Evolutionary conservation across 2,888 invertebrate genomes (phyloP).

Genomic region (Nemotelus nigrinus): DNA sequence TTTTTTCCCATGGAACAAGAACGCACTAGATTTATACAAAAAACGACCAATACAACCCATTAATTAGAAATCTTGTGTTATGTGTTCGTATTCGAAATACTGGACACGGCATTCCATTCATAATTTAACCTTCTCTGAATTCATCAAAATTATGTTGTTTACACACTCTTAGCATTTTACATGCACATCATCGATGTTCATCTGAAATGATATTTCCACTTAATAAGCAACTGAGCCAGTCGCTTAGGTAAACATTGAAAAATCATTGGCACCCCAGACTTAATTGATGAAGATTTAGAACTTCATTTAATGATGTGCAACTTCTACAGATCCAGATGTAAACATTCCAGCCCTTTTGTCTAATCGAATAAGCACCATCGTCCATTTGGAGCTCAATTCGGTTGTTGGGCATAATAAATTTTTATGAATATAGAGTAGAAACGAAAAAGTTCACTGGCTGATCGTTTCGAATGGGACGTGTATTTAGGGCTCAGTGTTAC

Average conservation of each 20-base stretch:
- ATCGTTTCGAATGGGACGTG: not conserved
- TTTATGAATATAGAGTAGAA: conserved; percentile 9
- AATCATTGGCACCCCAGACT: not conserved
- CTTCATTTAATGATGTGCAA: conserved; percentile 39
- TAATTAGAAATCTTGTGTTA: no score
- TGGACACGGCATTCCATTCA: conserved; percentile 6
- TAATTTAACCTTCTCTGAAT: conserved; percentile 20
- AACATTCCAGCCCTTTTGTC: conserved; percentile 36
- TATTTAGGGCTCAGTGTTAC: not conserved
- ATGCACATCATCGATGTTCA: not conserved
- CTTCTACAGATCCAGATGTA: conserved; percentile 37
- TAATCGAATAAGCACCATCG: not conserved
- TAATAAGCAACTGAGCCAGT: not conserved
- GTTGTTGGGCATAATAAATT: conserved; percentile 19
- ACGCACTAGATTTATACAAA: no score
- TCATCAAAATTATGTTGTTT: conserved; percentile 24
- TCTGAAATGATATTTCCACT: not conserved
- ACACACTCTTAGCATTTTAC: conserved; percentile 11
- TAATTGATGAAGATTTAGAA: conserved; percentile 40
- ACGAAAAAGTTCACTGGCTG: not conserved
- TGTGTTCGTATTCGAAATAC: no score
- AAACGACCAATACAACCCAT: no score
- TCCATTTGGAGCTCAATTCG: no score
- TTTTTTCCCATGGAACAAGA: no score
- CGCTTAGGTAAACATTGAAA: conserved; percentile 19